phyloP scores from a whole-genome alignment of 2,888 invertebrate genomes.

The Cheiracanthium punctorium region DNA sequence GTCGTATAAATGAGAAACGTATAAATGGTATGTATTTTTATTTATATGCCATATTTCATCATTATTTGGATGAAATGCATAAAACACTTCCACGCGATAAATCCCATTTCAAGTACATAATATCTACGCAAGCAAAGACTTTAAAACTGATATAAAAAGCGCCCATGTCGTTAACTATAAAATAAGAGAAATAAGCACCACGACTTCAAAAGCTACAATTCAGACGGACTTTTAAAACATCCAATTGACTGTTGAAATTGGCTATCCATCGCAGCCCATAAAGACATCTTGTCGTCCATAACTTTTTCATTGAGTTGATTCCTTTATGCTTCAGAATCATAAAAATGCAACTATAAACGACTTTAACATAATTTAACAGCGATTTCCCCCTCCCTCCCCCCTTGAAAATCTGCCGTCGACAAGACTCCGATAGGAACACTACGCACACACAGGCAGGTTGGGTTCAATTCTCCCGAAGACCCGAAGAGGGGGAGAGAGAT shows the following conservation, averaged over 20 bases:
- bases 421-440: slow-evolving; percentile 17
- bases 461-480: background rate
- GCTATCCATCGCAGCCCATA: slow-evolving; percentile 38
- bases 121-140: background rate
- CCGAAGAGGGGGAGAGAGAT: slow-evolving; percentile 23
- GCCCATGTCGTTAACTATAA: background rate
- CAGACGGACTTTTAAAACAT: slow-evolving; percentile 26
- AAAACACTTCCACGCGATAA: background rate
- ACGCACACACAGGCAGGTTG: background rate
- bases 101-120: background rate
- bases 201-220: background rate
- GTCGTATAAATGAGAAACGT: too few relatives aligned
- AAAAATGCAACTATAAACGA: slow-evolving; percentile 39
- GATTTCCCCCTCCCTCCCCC: slow-evolving; percentile 8
- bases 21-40: too few relatives aligned
- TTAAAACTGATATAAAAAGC: background rate
- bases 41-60: too few relatives aligned
- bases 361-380: slow-evolving; percentile 39
- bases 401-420: slow-evolving; percentile 26
- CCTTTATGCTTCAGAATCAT: slow-evolving; percentile 40
- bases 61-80: background rate
- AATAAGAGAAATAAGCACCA: slow-evolving; percentile 14
- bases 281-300: slow-evolving; percentile 43
- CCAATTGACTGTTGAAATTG: slow-evolving; percentile 45
- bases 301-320: slow-evolving; percentile 48